Base-by-base conservation (phyloP, 2,888 invertebrate genomes). In the Hemistola chrysoprasaria region DNA sequence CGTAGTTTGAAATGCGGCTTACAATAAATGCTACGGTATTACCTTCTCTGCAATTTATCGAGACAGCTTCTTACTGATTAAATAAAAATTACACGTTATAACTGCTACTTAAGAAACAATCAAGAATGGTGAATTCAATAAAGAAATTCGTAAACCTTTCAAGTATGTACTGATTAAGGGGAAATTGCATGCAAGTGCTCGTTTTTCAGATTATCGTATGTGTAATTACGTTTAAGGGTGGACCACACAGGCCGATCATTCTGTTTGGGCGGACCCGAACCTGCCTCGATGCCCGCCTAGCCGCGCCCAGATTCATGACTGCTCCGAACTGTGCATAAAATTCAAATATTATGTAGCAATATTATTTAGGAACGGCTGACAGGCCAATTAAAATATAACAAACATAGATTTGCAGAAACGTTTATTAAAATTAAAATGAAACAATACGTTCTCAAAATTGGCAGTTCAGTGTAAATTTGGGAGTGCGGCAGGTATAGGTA, bases 161-260 rank as follows among this genome's bases (percentile, higher is more conserved):
- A 16, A 16, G 16, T 16, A 16, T n/a, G n/a, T n/a, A 4, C 16
- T 16, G 2, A 3, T 16, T 16, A 16, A 16, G 16, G 16, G 4
- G 16, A 16, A 16, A 16, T 16, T 16, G 4, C 16, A 16, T 16
- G 16, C 4, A 16, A 3, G 16, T 16, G 16, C n/a, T n/a, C n/a
- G n/a, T n/a, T n/a, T 34, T 34, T 23, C 7, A 44, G 43, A 44
- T 44, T 50, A 52, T 47, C 38, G 47, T 50, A 47, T 47, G 45
- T 46, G 44, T 37, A 38, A 32, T 16, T 16, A 16, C 4, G n/a
- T n/a, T n/a, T n/a, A n/a, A n/a, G n/a, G n/a, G 48, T 34, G 62
- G 78, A 62, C 80, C 79, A 78, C 79, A 79, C 80, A 78, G 49
- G 76, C 56, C 44, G 78, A 49, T 61, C 57, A 64, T 71, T 70